phyloP scores from a whole-genome alignment of 2,113 vertebrate genomes.

The Nymphicus hollandicus region DNA sequence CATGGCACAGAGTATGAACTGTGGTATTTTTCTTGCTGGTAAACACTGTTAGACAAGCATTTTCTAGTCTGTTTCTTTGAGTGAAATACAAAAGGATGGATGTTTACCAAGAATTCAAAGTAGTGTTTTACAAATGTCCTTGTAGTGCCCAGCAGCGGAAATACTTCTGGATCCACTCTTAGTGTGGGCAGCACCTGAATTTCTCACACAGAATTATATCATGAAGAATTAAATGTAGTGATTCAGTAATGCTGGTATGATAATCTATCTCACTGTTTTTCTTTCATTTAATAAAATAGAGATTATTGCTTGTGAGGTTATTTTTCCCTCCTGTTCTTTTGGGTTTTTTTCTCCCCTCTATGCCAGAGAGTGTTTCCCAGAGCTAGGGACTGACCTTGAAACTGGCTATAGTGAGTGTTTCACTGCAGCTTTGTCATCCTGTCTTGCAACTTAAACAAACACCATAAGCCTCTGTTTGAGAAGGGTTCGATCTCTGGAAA shows the following conservation, averaged over 20 bases:
- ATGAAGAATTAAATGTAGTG: background rate
- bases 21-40: background rate
- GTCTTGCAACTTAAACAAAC: background rate
- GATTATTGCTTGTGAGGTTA: background rate
- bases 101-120: background rate
- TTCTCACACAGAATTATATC: background rate
- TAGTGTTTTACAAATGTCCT: background rate
- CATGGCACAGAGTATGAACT: background rate
- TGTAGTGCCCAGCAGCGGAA: background rate
- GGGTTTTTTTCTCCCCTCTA: background rate
- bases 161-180: background rate
- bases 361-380: background rate
- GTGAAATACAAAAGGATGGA: background rate
- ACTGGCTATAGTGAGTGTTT: background rate
- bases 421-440: background rate
- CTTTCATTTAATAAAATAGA: background rate
- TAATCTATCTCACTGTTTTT: background rate
- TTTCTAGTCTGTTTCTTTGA: background rate
- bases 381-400: background rate
- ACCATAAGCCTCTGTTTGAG: background rate
- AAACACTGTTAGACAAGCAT: background rate
- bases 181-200: background rate
- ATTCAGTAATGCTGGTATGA: background rate
- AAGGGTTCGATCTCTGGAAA: background rate
- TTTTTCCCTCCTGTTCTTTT: background rate